Evolutionary conservation across 2,888 invertebrate species (phyloP), one percentile per base, ranked within the genome.

Genomic region (Cheilosia scutellata): DNA sequence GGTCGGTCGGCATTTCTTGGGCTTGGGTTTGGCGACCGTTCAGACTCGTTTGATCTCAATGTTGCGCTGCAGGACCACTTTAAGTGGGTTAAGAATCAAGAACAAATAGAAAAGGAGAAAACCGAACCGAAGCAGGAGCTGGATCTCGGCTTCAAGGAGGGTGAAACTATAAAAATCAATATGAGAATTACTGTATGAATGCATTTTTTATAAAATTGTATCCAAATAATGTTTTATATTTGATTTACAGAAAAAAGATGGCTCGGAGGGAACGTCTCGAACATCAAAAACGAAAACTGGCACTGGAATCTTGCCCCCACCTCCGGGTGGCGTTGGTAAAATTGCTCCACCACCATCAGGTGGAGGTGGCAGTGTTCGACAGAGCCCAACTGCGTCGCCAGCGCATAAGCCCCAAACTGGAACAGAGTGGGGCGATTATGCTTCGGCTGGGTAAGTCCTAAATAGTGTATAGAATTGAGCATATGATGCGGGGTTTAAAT

Each of bases 91-190:
- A 96, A 96, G 91, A 96, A 96, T 92, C 95, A 95, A 87, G 95
- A 96, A 91, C 95, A 96, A 92, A 95, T 96, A 87, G 96, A 95
- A 90, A 96, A 96, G 90, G 97, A 97, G 91, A 95, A 96, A 90
- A 95, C 95, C 89, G 95, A 95, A 75, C 95, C 96, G 9, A 95
- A 95, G 82, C 95, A 95, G 89, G 96, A 97, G 89, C 93, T 99
- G 51, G 99, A 99, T 94, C 94, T 99, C 71, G 97, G 98, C 62
- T 99, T 99, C 92, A 99, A 99, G 91, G 99, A 99, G 91, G 99
- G 99, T 25, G 98, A 99, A 94, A 99, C 99, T 1, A 99, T 99
- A 88, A 99, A 98, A 93, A 98, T 99, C 83, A 99, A 99, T 91
- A 98, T 99, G 96, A 97, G 98, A 93, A 98, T 98, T 88, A 97